Percentiles rank a stretch among this genome's conserved stretches.
Conservation (phyloP, 1,140 invertebrate genomes). For the Lasaia peninsularis region DNA sequence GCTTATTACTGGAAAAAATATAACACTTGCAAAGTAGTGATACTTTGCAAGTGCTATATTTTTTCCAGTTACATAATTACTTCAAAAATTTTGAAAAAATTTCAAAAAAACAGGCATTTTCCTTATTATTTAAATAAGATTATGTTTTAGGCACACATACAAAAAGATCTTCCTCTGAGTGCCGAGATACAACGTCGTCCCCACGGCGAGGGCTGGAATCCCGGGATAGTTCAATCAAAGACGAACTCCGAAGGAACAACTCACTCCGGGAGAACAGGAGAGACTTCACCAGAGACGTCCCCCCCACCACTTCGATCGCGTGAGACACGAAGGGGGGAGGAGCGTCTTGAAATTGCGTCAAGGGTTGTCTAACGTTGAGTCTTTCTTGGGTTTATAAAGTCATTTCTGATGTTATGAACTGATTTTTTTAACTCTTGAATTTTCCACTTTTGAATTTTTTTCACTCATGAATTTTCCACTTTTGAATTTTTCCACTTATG, state of each 20-base stretch:
- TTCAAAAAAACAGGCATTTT: too few relatives aligned
- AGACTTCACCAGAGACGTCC: constrained; percentile 26
- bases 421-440: neutral
- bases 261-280: constrained; percentile 49
- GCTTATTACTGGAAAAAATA: too few relatives aligned
- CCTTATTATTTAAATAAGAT: neutral
- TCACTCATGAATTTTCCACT: too few relatives aligned
- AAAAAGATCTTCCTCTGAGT: constrained; percentile 70
- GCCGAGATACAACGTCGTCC: constrained; percentile 51
- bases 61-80: neutral
- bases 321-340: constrained; percentile 25
- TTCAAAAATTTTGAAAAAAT: neutral
- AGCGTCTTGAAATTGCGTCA: neutral
- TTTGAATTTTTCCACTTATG: too few relatives aligned
- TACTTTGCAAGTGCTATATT: too few relatives aligned
- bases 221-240: constrained; percentile 47
- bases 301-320: constrained; percentile 43
- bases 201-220: constrained; percentile 52
- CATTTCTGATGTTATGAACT: neutral
- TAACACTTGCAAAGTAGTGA: too few relatives aligned
- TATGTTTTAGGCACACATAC: constrained; percentile 53
- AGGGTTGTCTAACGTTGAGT: neutral
- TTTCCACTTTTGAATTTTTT: too few relatives aligned
- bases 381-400: constrained; percentile 9
- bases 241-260: constrained; percentile 57